A percentile compares a stretch with the other conserved stretches of the same genome.
Conservation (phyloP, 2,797 vertebrate species). For the Parauchenoglanis punctatus region DNA sequence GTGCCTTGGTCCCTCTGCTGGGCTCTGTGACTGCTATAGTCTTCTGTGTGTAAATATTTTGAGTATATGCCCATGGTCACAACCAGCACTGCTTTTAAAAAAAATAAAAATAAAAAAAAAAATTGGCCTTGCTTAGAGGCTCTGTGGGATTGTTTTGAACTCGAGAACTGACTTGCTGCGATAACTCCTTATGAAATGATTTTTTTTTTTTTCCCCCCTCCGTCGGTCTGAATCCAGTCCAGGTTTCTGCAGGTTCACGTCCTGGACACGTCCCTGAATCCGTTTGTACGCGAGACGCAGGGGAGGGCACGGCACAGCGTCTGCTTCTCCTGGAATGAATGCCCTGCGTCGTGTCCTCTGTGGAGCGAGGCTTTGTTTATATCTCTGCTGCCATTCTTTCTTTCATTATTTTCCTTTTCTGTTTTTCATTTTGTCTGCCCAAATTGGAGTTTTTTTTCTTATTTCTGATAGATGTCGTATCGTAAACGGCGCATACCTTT, state of each 20-base stretch:
- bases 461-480: not conserved
- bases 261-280: not conserved
- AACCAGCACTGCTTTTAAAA: conserved; percentile 18
- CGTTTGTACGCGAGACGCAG: not conserved
- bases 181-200: not conserved
- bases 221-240: conserved; percentile 8
- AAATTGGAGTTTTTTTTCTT: not conserved
- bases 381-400: not conserved
- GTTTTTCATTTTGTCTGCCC: not conserved
- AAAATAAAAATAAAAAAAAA: not conserved
- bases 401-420: conserved; percentile 52
- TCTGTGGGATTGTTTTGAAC: conserved; percentile 23
- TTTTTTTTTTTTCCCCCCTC: not conserved
- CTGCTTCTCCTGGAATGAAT: not conserved
- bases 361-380: not conserved
- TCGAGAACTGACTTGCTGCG: not conserved
- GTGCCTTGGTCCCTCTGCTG: conserved; percentile 70
- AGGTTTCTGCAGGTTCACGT: conserved; percentile 10
- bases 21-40: conserved; percentile 73
- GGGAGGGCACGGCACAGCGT: not conserved
- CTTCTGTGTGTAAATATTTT: conserved; percentile 90
- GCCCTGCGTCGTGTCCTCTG: conserved; percentile 9
- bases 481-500: not conserved
- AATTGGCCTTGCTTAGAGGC: conserved; percentile 7
- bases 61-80: conserved; percentile 96